phyloP scores from a whole-genome alignment of 2,888 invertebrate species.

The Enoplolaimus lenunculus region DNA sequence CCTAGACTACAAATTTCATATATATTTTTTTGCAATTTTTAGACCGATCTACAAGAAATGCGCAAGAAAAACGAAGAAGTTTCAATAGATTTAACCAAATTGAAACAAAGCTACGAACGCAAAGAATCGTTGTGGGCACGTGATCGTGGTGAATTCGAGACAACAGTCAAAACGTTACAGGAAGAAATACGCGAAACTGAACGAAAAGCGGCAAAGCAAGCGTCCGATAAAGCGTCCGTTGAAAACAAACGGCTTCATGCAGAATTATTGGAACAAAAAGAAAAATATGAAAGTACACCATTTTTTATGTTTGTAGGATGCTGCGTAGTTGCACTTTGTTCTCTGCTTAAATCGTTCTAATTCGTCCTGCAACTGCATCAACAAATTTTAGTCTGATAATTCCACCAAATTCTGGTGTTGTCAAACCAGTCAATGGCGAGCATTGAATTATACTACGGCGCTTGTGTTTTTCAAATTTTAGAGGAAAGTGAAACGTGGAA shows the following conservation, averaged over 20 bases:
- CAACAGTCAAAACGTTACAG: background rate
- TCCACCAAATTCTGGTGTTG: too few relatives aligned
- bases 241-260: background rate
- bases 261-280: background rate
- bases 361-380: too few relatives aligned
- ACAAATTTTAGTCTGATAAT: too few relatives aligned
- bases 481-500: background rate
- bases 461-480: too few relatives aligned
- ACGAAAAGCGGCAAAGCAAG: background rate
- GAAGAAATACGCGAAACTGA: background rate
- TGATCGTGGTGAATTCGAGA: background rate
- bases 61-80: constrained; percentile 21
- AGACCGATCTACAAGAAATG: constrained; percentile 17
- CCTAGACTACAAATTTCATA: too few relatives aligned
- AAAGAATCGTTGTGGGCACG: constrained; percentile 11
- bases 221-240: background rate
- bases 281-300: background rate
- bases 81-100: constrained; percentile 14
- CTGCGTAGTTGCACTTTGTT: too few relatives aligned
- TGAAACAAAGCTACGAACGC: constrained; percentile 20
- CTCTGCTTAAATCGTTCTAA: too few relatives aligned
- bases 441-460: too few relatives aligned
- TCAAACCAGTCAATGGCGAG: too few relatives aligned
- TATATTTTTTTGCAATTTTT: too few relatives aligned
- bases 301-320: background rate